Evolutionary conservation across 1,140 invertebrate genomes (phyloP), one percentile per base, ranked within the genome.

Genomic region (Leucophenga varia): DNA sequence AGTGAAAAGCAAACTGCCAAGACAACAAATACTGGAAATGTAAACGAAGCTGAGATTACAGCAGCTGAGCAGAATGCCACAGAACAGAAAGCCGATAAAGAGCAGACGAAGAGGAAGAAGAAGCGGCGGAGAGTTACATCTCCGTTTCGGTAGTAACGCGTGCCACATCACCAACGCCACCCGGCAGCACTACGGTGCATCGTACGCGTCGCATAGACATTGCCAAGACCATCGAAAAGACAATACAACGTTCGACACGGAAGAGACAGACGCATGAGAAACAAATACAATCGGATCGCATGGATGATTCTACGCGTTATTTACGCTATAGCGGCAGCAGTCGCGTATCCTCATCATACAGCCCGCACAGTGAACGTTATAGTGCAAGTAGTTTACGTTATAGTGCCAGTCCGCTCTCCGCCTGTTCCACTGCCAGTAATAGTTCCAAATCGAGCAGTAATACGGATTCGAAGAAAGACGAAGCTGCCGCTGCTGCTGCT

Each of bases 121-220:
- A 42, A 20, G 6, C 44, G 9, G 47, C 49, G 31, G 70, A 75
- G 46, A 77, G 78, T 10, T 75, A 79, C 37, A 65, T 79, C 19
- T 81, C 80, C 1, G 59, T 90, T 4, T 79, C 79, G 4, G 81
- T 90, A 14, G 77, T 87, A 0, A 88, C 86, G 0, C 77, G 89
- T 54, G 84, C 83, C 28, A 91, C 88, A 2, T 90, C 88, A 7
- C 89, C 88, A 1, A 86, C 84, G 0, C 81, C 85, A 2, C 85
- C 86, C 2, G 81, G 82, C n/a, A 81, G 82, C 12, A 64, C 55
- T 12, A 71, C 72, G n/a, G 75, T 80, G n/a, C 76, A 86, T 2
- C 77, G 85, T 55, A 82, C 79, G 8, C 80, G 85, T 51, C 78
- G 87, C 58, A 81, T 84, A 0, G 87, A 89, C 49, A 81, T 86